phyloP scores from a whole-genome alignment of 2,888 invertebrate species.

The Petrophora chlorosata region DNA sequence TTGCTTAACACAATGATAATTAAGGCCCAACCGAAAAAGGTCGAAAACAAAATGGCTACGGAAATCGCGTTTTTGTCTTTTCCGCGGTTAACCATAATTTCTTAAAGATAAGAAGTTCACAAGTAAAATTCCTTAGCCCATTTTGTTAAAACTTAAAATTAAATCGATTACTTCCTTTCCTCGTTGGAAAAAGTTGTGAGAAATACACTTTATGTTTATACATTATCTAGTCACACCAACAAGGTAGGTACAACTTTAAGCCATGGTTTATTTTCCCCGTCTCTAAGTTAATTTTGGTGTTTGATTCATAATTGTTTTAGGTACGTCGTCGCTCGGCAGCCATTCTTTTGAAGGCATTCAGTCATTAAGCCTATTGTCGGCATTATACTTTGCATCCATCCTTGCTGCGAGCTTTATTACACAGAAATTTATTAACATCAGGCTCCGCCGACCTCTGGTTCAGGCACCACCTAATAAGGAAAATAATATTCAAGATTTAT shows the following conservation, averaged over 20 bases:
- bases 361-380: slow-evolving; percentile 53
- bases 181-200: slow-evolving; percentile 6
- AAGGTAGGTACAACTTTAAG: slow-evolving; percentile 1
- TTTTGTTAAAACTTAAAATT: slow-evolving; percentile 23
- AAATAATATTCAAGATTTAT: slow-evolving; percentile 58
- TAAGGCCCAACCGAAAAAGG: slow-evolving; percentile 7
- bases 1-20: no score
- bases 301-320: slow-evolving; percentile 31
- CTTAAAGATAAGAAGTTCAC: slow-evolving; percentile 8
- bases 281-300: slow-evolving; percentile 23
- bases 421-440: slow-evolving; percentile 53
- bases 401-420: slow-evolving; percentile 50
- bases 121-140: slow-evolving; percentile 13
- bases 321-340: slow-evolving; percentile 17
- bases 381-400: slow-evolving; percentile 47
- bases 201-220: slow-evolving; percentile 5
- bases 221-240: slow-evolving; percentile 8
- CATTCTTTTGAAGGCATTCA: slow-evolving; percentile 33
- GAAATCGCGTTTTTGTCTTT: not conserved
- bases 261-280: slow-evolving; percentile 1
- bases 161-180: slow-evolving; percentile 19
- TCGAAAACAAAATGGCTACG: not conserved
- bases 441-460: slow-evolving; percentile 42
- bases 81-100: slow-evolving; percentile 21
- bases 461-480: slow-evolving; percentile 54